Evolutionary conservation across 30 jellyfish, hydroid and myxozoan species (phyloP).

Genomic region (Hydra vulgaris): DNA sequence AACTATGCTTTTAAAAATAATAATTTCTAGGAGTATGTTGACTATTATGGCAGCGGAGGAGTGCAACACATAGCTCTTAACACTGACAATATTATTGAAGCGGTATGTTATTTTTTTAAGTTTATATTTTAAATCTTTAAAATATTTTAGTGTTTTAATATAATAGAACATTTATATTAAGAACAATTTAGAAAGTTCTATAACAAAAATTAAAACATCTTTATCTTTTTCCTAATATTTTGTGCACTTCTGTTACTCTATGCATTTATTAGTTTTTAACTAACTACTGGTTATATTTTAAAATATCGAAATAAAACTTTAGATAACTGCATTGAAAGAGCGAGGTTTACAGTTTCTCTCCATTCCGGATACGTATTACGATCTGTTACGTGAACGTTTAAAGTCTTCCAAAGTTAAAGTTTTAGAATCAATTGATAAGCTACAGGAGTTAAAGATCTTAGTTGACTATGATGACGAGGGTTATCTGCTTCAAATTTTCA

Average conservation of each 20-base stretch:
- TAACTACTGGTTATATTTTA: neutral
- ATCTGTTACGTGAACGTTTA: conserved; percentile 51
- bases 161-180: neutral
- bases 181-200: neutral
- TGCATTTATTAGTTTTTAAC: too few relatives aligned
- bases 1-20: too few relatives aligned
- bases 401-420: conserved; percentile 60
- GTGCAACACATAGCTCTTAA: conserved; percentile 84
- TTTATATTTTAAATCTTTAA: too few relatives aligned
- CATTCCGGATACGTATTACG: conserved; percentile 65
- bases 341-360: conserved; percentile 72
- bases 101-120: conserved; percentile 44
- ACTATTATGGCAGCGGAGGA: conserved; percentile 78
- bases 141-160: neutral
- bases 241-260: too few relatives aligned
- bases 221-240: too few relatives aligned
- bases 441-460: conserved; percentile 57
- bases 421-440: conserved; percentile 48
- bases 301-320: neutral
- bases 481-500: conserved; percentile 69
- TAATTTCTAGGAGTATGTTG: conserved; percentile 87
- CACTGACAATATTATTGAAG: conserved; percentile 58
- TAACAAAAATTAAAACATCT: too few relatives aligned
- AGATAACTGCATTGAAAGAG: conserved; percentile 49
- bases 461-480: conserved; percentile 82